These are phyloP conservation scores for Latheticus oryzae DNA, from an alignment of 2,888 invertebrate species.

Conservation along the genomic window DNA sequence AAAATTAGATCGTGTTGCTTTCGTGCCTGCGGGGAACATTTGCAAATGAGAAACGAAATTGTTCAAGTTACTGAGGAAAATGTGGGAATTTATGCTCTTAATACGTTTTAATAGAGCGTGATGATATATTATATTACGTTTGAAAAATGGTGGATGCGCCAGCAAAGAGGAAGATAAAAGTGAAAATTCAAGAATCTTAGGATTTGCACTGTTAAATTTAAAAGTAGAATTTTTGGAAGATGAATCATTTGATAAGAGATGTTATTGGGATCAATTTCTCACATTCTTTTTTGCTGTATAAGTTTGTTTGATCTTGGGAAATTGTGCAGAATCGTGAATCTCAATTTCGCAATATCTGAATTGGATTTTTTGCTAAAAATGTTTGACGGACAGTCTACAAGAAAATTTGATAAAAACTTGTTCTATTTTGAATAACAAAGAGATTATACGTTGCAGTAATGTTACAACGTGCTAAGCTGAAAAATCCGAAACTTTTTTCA, in stretches of 20 bases:
- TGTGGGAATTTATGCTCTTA: neutral
- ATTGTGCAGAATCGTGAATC: neutral
- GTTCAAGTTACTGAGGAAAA: too few relatives aligned
- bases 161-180: constrained; percentile 2
- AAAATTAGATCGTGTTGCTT: neutral
- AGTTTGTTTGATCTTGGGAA: constrained; percentile 5
- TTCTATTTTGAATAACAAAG: too few relatives aligned
- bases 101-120: constrained; percentile 1
- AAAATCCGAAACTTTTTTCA: too few relatives aligned
- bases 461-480: too few relatives aligned
- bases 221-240: too few relatives aligned
- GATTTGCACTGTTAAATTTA: too few relatives aligned
- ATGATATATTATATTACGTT: constrained; percentile 2
- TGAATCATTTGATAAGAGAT: constrained; percentile 7
- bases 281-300: constrained; percentile 1
- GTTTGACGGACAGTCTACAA: neutral
- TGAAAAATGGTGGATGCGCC: constrained; percentile 1
- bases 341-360: constrained; percentile 9
- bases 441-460: too few relatives aligned
- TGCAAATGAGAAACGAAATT: too few relatives aligned
- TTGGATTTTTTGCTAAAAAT: constrained; percentile 6
- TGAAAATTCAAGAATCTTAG: too few relatives aligned
- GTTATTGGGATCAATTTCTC: constrained; percentile 1
- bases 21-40: too few relatives aligned
- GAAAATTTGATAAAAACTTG: constrained; percentile 3